phyloP scores from a whole-genome alignment of 1,140 invertebrate species.

The Drosophila parabipectinata region DNA sequence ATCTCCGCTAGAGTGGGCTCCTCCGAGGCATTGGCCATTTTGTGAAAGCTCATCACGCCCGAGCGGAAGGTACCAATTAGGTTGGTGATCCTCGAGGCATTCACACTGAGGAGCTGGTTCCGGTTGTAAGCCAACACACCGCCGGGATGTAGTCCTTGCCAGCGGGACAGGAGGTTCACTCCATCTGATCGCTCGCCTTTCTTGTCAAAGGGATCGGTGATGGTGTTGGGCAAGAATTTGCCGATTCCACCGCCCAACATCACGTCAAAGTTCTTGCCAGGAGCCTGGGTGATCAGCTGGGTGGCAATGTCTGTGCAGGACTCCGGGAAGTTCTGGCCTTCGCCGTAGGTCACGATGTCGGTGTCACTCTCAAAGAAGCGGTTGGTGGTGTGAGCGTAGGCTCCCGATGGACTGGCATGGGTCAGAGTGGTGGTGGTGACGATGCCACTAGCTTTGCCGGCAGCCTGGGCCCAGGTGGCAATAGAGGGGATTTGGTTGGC shows the following conservation, averaged over 20 bases:
- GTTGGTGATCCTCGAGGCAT: slow-evolving; percentile 84
- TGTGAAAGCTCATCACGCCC: slow-evolving; percentile 85
- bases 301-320: slow-evolving; percentile 85
- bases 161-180: slow-evolving; percentile 84
- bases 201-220: slow-evolving; percentile 84
- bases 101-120: slow-evolving; percentile 83
- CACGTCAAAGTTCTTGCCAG: slow-evolving; percentile 86
- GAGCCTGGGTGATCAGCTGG: slow-evolving; percentile 88
- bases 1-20: slow-evolving; percentile 90
- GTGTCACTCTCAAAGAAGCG: slow-evolving; percentile 92
- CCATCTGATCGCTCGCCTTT: slow-evolving; percentile 85
- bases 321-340: slow-evolving; percentile 65
- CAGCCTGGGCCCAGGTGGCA: slow-evolving; percentile 92
- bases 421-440: slow-evolving; percentile 80
- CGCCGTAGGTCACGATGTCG: slow-evolving; percentile 69
- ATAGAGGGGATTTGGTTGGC: slow-evolving; percentile 87
- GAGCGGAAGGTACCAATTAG: slow-evolving; percentile 85
- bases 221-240: slow-evolving; percentile 85
- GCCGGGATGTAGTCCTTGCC: slow-evolving; percentile 78
- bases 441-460: slow-evolving; percentile 85
- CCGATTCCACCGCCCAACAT: slow-evolving; percentile 88
- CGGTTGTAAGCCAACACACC: slow-evolving; percentile 86
- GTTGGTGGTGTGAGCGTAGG: slow-evolving; percentile 86
- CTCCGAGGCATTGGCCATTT: slow-evolving; percentile 84
- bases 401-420: slow-evolving; percentile 76